Conservation (phyloP, 2,113 vertebrate species). For the Colaptes auratus region DNA sequence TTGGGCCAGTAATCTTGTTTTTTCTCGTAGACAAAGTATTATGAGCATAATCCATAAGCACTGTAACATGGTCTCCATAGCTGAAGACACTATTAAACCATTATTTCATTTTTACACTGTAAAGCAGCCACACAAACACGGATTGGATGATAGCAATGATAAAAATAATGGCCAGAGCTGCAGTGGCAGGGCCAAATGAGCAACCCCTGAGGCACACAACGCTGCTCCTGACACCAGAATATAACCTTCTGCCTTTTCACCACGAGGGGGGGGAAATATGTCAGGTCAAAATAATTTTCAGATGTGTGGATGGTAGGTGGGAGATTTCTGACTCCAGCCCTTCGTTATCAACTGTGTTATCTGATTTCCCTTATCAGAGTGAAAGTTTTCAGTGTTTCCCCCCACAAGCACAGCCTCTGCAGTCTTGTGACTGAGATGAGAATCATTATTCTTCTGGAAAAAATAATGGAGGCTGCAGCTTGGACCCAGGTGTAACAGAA, state of each 20-base stretch:
- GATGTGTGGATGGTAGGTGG: not conserved
- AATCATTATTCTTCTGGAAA: not conserved
- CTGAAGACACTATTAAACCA: not conserved
- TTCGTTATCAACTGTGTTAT: not conserved
- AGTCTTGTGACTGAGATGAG: not conserved
- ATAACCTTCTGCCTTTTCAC: not conserved
- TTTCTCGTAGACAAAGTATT: not conserved
- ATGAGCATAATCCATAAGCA: not conserved
- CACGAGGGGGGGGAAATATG: not conserved
- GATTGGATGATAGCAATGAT: not conserved
- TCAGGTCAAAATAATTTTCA: not conserved
- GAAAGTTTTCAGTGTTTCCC: not conserved
- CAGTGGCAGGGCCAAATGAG: not conserved
- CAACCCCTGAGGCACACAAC: not conserved
- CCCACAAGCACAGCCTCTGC: not conserved
- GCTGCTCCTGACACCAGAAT: not conserved
- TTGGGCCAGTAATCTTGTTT: not conserved
- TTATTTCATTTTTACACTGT: not conserved
- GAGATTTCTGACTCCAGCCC: not conserved
- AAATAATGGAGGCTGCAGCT: not conserved
- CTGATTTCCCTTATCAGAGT: not conserved
- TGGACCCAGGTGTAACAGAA: not conserved
- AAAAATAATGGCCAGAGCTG: not conserved
- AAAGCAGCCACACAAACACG: not conserved
- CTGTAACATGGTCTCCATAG: not conserved